Conservation (phyloP, 2,888 invertebrate genomes). For the Yponomeuta sedellus region DNA sequence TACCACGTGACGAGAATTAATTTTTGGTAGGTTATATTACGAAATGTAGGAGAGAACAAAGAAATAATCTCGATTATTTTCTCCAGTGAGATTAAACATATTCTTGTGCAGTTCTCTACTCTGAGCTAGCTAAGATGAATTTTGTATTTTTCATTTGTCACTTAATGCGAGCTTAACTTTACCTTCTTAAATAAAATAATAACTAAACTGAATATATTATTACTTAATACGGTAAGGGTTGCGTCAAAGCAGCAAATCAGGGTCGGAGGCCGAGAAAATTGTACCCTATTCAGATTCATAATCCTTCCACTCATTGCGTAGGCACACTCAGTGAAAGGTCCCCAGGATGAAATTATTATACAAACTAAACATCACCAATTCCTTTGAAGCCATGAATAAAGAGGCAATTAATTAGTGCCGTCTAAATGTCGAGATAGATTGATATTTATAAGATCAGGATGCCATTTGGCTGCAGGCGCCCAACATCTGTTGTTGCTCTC, state of each 20-base stretch:
- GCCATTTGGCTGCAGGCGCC: not conserved
- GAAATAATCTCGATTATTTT: too few relatives aligned
- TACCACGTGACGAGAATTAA: too few relatives aligned
- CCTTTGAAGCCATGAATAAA: slow-evolving; percentile 5
- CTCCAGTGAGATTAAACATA: too few relatives aligned
- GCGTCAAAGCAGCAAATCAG: not conserved
- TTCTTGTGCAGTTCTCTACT: too few relatives aligned
- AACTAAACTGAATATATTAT: not conserved
- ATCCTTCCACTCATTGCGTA: slow-evolving; percentile 1
- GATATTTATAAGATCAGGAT: not conserved
- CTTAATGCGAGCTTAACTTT: not conserved
- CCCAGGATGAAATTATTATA: not conserved
- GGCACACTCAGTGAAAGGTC: slow-evolving; percentile 9
- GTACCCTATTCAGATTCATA: not conserved
- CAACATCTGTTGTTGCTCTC: too few relatives aligned
- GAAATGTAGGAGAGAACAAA: too few relatives aligned
- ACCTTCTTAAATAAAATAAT: not conserved
- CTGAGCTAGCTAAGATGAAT: not conserved
- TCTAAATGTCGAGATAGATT: not conserved
- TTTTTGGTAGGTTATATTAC: too few relatives aligned
- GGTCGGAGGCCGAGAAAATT: slow-evolving; percentile 1
- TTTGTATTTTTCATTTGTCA: not conserved
- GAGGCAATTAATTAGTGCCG: slow-evolving; percentile 7
- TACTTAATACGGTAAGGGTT: not conserved
- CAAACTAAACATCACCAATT: slow-evolving; percentile 6